A percentile compares a stretch with the other conserved stretches of the same genome.
phyloP scores from a whole-genome alignment of 2,113 vertebrate genomes.

The Hydropotes inermis region DNA sequence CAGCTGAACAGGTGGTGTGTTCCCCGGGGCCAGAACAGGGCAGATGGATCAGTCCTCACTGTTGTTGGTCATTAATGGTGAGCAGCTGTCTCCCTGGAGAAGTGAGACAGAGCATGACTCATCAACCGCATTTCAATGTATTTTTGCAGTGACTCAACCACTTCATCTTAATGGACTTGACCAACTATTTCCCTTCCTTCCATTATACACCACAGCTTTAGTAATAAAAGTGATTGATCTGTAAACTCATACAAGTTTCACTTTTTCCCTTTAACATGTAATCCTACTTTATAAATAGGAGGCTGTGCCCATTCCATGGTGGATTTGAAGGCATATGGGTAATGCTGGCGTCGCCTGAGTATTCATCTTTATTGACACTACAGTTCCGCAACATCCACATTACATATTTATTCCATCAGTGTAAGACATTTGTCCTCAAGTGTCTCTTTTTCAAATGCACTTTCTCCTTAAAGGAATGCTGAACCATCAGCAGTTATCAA shows the following conservation, averaged over 20 bases:
- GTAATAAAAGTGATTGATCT: slow-evolving; percentile 19
- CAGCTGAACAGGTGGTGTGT: slow-evolving; percentile 59
- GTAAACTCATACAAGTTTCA: background rate
- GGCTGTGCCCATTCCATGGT: background rate
- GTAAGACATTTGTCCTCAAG: background rate
- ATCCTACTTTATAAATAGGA: background rate
- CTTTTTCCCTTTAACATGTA: background rate
- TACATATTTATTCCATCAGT: background rate
- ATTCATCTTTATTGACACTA: background rate
- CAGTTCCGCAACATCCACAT: background rate
- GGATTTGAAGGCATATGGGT: background rate
- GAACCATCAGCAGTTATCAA: background rate
- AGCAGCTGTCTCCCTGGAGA: slow-evolving; percentile 56
- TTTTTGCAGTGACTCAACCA: slow-evolving; percentile 19
- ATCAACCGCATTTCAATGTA: background rate
- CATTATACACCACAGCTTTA: background rate
- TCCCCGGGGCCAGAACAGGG: slow-evolving; percentile 44
- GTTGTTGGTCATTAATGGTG: slow-evolving; percentile 52
- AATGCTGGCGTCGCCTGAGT: background rate
- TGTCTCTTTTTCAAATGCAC: background rate
- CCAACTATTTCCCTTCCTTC: background rate
- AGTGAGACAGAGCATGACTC: slow-evolving; percentile 12
- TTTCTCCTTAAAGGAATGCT: background rate
- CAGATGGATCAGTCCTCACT: slow-evolving; percentile 53
- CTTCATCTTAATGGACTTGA: slow-evolving; percentile 30